These are phyloP conservation scores for Pardosa pseudoannulata DNA, from an alignment of 2,888 invertebrate species.

Conservation along the genomic window DNA sequence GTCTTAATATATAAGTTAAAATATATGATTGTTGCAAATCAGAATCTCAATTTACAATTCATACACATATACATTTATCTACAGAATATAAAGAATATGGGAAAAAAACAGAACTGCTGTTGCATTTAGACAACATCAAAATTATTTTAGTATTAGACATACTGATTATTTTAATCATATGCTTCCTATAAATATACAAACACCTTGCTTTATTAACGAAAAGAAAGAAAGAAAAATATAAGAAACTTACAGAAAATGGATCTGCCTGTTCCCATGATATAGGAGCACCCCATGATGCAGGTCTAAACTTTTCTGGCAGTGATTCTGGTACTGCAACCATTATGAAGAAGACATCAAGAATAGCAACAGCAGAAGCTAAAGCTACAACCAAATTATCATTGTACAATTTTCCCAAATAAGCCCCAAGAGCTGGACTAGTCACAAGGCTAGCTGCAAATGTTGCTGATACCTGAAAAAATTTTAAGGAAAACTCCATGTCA, in stretches of 20 bases:
- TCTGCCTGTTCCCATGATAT: conserved; percentile 98
- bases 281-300: conserved; percentile 88
- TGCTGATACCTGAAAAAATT: conserved; percentile 85
- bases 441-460: conserved; percentile 99
- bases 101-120: too few relatives aligned
- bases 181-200: too few relatives aligned
- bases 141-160: too few relatives aligned
- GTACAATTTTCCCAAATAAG: conserved; percentile 82
- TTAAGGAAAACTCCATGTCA: too few relatives aligned
- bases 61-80: too few relatives aligned
- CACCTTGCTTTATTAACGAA: too few relatives aligned
- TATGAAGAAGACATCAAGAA: conserved; percentile 98
- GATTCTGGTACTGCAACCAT: conserved; percentile 99
- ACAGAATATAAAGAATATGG: too few relatives aligned
- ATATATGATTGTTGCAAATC: too few relatives aligned
- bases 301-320: conserved; percentile 92
- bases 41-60: too few relatives aligned
- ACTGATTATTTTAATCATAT: too few relatives aligned
- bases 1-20: too few relatives aligned
- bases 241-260: conserved; percentile 88
- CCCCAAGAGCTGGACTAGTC: conserved; percentile 97
- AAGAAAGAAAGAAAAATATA: not conserved
- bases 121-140: too few relatives aligned
- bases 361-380: conserved; percentile 94
- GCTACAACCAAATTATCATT: conserved; percentile 92